Conservation (phyloP, 2,113 vertebrate genomes). For the Orientallactaga bullata region DNA sequence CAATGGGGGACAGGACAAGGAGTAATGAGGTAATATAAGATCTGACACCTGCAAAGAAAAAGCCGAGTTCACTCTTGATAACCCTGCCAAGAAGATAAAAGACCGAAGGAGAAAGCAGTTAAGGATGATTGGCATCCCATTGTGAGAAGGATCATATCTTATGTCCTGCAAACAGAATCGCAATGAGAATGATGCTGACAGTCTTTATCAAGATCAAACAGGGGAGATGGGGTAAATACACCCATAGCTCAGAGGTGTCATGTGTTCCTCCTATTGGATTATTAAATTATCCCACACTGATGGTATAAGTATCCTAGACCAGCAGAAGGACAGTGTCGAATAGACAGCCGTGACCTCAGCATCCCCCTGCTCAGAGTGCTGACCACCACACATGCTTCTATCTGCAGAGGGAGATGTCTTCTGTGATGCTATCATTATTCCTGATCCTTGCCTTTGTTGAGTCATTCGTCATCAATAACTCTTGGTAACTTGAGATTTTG, state of each 20-base stretch:
- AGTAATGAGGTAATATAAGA: slow-evolving; percentile 68
- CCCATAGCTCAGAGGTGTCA: not conserved
- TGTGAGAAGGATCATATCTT: slow-evolving; percentile 56
- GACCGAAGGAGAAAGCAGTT: slow-evolving; percentile 52
- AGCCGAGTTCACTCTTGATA: slow-evolving; percentile 48
- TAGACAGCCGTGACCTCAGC: not conserved
- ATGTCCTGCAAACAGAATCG: slow-evolving; percentile 49
- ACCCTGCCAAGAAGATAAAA: slow-evolving; percentile 69
- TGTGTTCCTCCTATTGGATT: not conserved
- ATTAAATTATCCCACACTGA: slow-evolving; percentile 31
- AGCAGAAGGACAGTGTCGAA: not conserved
- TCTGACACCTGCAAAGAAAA: slow-evolving; percentile 51
- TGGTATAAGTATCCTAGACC: not conserved
- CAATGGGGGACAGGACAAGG: not conserved
- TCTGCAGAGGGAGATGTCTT: not conserved
- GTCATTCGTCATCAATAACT: not conserved
- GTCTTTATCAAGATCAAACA: slow-evolving; percentile 74
- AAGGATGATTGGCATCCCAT: slow-evolving; percentile 63
- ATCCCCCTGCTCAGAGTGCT: not conserved
- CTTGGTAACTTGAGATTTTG: slow-evolving; percentile 18
- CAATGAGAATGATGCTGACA: slow-evolving; percentile 39
- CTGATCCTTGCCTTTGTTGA: not conserved
- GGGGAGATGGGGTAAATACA: slow-evolving; percentile 47
- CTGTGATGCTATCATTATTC: not conserved
- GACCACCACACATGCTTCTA: not conserved